These are phyloP conservation scores for Thyatira batis DNA, from an alignment of 2,888 invertebrate species.

Conservation along the genomic window DNA sequence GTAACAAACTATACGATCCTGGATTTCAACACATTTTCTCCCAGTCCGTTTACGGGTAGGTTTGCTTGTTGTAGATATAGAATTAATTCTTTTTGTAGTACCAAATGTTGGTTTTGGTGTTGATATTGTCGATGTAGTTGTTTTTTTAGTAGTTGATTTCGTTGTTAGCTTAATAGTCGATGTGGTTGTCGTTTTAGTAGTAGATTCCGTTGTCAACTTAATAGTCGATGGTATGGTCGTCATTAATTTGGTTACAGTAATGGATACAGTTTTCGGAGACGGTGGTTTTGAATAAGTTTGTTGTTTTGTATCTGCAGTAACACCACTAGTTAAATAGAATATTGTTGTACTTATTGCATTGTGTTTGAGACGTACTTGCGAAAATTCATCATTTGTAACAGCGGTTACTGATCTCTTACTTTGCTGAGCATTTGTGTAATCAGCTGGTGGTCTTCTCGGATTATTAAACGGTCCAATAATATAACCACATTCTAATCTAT, in stretches of 20 bases:
- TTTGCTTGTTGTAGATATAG: not conserved
- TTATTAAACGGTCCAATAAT: slow-evolving; percentile 23
- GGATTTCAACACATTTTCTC: slow-evolving; percentile 48
- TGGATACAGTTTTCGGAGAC: not conserved
- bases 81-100: not conserved
- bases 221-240: too few relatives aligned
- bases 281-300: not conserved
- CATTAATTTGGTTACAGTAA: too few relatives aligned
- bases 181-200: not conserved
- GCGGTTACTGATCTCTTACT: not conserved
- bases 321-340: too few relatives aligned
- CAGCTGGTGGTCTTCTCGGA: slow-evolving; percentile 26
- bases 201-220: not conserved
- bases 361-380: not conserved
- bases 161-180: not conserved
- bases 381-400: not conserved
- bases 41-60: not conserved
- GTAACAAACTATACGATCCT: slow-evolving; percentile 54
- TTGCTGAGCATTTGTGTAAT: not conserved
- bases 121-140: not conserved
- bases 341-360: not conserved
- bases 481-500: slow-evolving; percentile 72
- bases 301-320: not conserved
- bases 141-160: not conserved
- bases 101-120: not conserved